Evolutionary conservation across 2,888 invertebrate genomes (phyloP), one percentile per base, ranked within the genome.

Genomic region (Unio delphinus): DNA sequence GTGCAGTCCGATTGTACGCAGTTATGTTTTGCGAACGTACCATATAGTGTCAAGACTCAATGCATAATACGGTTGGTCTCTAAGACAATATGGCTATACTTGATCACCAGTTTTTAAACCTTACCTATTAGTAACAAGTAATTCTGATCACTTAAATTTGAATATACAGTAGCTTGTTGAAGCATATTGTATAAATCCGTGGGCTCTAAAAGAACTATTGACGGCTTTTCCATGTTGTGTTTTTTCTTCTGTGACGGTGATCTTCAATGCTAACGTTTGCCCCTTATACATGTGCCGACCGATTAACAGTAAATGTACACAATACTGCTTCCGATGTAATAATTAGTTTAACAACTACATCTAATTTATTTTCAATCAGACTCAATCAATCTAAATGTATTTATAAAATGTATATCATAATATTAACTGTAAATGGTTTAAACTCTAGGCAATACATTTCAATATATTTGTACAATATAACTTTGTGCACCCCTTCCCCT

Each of bases 151-250:
- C 85, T 86, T 34, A 88, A 68, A 67, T 80, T 81, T 57, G 88
- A 82, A 76, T 78, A 86, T 18, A 81, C 72, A 55, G 83, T 83
- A 26, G 84, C 83, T 68, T 86, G 85, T 72, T 90, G 89, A 4
- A 90, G 80, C 74, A 89, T 75, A 74, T 90, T 90, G 75, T 89
- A 90, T 15, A 90, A 74, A 54, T 83, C 83, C 34, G 80, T 87
- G 11, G 89, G 88, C 61, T 87, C 85, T 63, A 89, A 77, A 3
- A 90, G 73, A 56, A 77, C 80, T 61, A 89, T 45, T 45, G 45
- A 45, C 15, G 45, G 61, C 8, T 87, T 86, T 57, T 78, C 84
- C 82, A 86, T 87, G 15, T 55, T 23, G 23, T 23, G 23, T 23
- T 23, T 23, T 72, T 67, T 15, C n/a, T 65, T 23, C 20, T 23